These are phyloP conservation scores for Ramphastos sulfuratus DNA, from an alignment of 2,113 vertebrate species.

Conservation along the genomic window DNA sequence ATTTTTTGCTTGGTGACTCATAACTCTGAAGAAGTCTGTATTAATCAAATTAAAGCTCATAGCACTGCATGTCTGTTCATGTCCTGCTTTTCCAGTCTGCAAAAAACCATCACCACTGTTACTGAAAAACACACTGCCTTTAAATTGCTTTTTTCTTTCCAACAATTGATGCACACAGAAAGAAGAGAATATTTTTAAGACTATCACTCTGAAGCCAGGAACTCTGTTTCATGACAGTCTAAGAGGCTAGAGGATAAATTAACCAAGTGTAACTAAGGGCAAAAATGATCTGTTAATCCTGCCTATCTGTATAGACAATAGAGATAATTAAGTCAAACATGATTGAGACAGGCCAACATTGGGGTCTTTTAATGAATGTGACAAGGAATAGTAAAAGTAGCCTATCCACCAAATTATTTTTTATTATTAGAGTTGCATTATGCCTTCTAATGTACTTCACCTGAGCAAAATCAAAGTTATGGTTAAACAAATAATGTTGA, in stretches of 20 bases:
- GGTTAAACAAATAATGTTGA: background rate
- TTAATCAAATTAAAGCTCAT: background rate
- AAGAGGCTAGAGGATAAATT: background rate
- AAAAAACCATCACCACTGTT: rapidly evolving
- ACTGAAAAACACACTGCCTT: background rate
- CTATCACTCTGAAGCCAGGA: background rate
- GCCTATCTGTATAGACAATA: background rate
- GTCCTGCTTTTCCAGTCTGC: background rate
- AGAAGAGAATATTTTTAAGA: background rate
- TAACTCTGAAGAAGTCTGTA: background rate
- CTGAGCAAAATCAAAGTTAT: background rate
- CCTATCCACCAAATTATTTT: background rate
- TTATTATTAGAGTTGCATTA: background rate
- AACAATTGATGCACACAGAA: background rate
- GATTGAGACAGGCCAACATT: no score
- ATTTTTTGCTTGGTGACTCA: background rate
- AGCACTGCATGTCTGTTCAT: background rate
- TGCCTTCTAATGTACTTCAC: background rate
- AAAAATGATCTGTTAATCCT: background rate
- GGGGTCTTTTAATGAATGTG: no score
- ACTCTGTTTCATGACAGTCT: background rate
- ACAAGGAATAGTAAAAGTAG: background rate
- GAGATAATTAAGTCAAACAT: background rate
- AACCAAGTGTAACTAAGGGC: background rate
- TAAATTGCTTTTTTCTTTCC: background rate